Conservation (phyloP, 2,113 vertebrate genomes). For the Brachyhypopomus occidentalis region DNA sequence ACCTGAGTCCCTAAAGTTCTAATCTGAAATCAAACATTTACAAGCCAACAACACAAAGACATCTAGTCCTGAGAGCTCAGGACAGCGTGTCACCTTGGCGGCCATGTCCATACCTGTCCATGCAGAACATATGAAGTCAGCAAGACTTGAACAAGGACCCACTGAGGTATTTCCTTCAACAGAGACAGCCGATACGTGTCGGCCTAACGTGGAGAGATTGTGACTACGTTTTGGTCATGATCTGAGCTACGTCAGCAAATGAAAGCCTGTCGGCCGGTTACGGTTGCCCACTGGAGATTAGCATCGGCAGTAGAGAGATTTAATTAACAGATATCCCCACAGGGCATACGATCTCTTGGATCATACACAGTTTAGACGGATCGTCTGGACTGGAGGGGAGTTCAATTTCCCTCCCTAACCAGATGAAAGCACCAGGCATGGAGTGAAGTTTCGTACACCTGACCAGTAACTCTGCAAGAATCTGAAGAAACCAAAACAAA, state of each 20-base stretch:
- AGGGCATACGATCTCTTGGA: not conserved
- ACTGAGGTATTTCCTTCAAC: not conserved
- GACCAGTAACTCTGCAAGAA: not conserved
- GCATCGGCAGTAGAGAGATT: slow-evolving; percentile 74
- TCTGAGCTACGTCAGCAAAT: slow-evolving; percentile 5
- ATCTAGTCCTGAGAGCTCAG: not conserved
- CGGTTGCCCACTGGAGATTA: slow-evolving; percentile 72
- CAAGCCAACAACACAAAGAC: too few relatives aligned
- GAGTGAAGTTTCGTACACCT: not conserved
- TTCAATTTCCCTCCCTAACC: not conserved
- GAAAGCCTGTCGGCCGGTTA: slow-evolving; percentile 55
- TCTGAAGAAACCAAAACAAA: not conserved
- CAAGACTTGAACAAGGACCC: not conserved
- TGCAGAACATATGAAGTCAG: not conserved
- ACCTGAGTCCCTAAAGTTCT: too few relatives aligned
- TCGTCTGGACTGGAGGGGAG: not conserved
- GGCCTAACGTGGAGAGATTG: not conserved
- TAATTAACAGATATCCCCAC: slow-evolving; percentile 77
- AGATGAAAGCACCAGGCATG: not conserved
- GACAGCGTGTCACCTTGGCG: not conserved
- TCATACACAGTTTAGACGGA: slow-evolving; percentile 11
- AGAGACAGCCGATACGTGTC: slow-evolving; percentile 3
- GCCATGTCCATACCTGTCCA: too few relatives aligned
- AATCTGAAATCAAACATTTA: too few relatives aligned
- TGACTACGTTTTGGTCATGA: not conserved